Evolutionary conservation across 1,140 invertebrate genomes (phyloP), one percentile per base, ranked within the genome.

Genomic region (Myzus persicae): DNA sequence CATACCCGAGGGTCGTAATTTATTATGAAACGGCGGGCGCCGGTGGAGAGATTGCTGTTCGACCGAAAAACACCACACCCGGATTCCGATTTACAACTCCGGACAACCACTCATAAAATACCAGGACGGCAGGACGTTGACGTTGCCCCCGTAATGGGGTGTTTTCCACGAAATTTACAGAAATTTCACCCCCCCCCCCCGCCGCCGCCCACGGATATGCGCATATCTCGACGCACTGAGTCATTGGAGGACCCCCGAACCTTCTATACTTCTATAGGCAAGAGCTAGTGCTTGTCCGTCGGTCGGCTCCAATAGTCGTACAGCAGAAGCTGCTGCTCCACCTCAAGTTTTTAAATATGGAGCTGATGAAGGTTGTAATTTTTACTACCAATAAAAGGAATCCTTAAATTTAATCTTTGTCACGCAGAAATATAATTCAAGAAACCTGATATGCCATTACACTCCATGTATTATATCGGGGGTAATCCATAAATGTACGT

Each of bases 71-170:
- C 67, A 48, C 42, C 36, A 5, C 46, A 11, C 20, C n/a, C 76
- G 36, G 76, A 44, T 92, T 92, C 76, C 40, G n/a, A 84, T 84
- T 92, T 84, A 42, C 42, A 84, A 54, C 4, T 46, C 81, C 76
- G 20, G 91, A 92, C 76, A 92, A 84, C 42, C 91, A 51, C 81
- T 92, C 91, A 92, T 84, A 84, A 84, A 92, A n/a, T n/a, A 76
- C 40, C 36, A 11, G 36, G 26, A 2, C 31, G n/a, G 44, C 14
- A 36, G 48, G 82, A 11, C 26, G 11, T 18, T 6, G 18, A 2
- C 11, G 31, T 59, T 14, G 31, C 38, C 90, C 46, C 18, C 18
- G 46, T 14, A 18, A 48, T 4, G 48, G 20, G 59, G 42, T 42
- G 51, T 26, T 8, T 48, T 48, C 51, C 2, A n/a, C n/a, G 4